Evolutionary conservation across 2,888 invertebrate genomes (phyloP), one percentile per base, ranked within the genome.

Genomic region (Sesia apiformis): DNA sequence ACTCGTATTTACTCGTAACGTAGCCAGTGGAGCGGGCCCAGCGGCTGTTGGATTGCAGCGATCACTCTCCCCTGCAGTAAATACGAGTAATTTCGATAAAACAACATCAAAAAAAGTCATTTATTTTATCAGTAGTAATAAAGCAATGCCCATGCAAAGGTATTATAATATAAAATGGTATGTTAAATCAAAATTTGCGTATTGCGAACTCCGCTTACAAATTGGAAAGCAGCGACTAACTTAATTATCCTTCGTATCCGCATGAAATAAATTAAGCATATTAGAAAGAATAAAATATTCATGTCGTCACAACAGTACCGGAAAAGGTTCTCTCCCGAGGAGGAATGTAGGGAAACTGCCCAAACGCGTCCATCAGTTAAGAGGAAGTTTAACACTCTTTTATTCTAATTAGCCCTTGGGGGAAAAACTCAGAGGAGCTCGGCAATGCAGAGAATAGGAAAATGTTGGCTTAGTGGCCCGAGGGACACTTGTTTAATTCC

Each of bases 371-470:
- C 74, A 72, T 76, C 77, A 76, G 74, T 80, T 74, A 71, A 63
- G 65, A 58, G 64, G 63, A 80, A 83, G 76, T 84, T 83, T 81
- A 80, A 80, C 82, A 82, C 82, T 81, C 79, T 84, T 85, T 82
- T 81, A 83, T 80, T 81, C 77, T 84, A 84, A 86, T 85, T 84
- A 84, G 74, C 65, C 81, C 74, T 67, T 57, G 56, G 78, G 72
- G 83, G 61, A 58, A 57, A 67, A 77, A 79, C 77, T 81, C 74
- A 61, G 69, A 69, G 71, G 69, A 67, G 63, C 61, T 58, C 59
- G 56, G 64, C 59, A 60, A 64, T 61, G 65, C 52, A 56, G 52
- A 54, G 69, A 66, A 69, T 70, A 72, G 70, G 66, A 71, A 76
- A 50, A 71, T 69, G 70, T 65, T 67, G 59, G 67, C 60, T 62